Evolutionary conservation across 2,113 vertebrate species (phyloP), one percentile per base, ranked within the genome.

Genomic region (Sigmodon hispidus): DNA sequence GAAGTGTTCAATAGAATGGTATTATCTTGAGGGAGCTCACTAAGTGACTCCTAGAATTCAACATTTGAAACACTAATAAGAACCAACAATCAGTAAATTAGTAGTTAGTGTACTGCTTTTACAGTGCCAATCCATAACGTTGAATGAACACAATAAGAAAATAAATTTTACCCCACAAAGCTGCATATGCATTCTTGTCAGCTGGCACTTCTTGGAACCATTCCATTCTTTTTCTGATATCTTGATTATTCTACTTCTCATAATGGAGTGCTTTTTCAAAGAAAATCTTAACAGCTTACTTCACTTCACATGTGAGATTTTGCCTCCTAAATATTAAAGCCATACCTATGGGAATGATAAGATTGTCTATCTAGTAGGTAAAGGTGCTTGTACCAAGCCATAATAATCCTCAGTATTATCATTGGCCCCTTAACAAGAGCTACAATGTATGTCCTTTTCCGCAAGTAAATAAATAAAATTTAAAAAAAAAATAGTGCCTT

Each of bases 101-200:
- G 15, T 83, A 48, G 13, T 90, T 63, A 95, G 13, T 84, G 3
- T 48, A 29, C 40, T 91, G 22, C 80, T 96, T 96, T 73, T 94
- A 96, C n/a, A 96, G 55, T 93, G 72, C 31, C 69, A 55, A 73
- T 89, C 80, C 98, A 48, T 9, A 92, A 3, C 50, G 40, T 13
- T 96, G 90, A 94, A 91, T 92, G 3, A 4, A 91, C 48, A 55
- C 6, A 55, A n/a, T 96, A 94, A 24, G 86, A 89, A 96, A 89
- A 96, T 87, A 22, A 97, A 89, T 10, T 9, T 13, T 93, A 0
- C 0, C 21, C 76, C 29, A 89, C 31, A 94, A 79, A 61, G 59
- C 90, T 98, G 13, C 36, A 85, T 93, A 88, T 26, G 15, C 73
- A 88, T 81, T n/a, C 34, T 55, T 55, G 15, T 2, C 29, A 50